Base-by-base conservation (phyloP, 2,113 vertebrate genomes). In the Seriola dumerili region DNA sequence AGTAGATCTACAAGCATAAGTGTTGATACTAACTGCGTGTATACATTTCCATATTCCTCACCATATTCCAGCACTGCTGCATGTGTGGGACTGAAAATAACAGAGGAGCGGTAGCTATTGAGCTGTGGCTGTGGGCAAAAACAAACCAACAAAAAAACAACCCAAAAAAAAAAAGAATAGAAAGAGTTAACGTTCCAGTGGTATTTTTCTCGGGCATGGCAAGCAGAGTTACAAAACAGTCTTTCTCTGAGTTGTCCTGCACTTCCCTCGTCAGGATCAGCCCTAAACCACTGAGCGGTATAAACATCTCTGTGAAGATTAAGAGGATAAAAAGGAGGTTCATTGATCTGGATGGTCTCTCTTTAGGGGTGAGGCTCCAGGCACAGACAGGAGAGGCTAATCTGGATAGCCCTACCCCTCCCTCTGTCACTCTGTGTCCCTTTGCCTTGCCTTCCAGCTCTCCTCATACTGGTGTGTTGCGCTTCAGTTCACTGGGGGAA, bases 401-500 rank as follows among this genome's bases (percentile, higher is more conserved):
- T 91, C 78, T 87, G 64, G 52, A 82, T 61, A 68, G 73, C 80
- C 80, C 85, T 77, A 77, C 65, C 29, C 69, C 76, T 77, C 78
- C 81, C 68, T 65, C 59, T 83, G 25, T 72, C 69, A 62, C 29
- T 61, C 46, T 85, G 42, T 59, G 64, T 64, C 72, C 34, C 42
- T 44, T 76, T 50, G 55, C n/a, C 44, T 71, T 9, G 3, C 58
- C 59, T 44, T 70, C 36, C 52, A 83, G 58, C 36, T 36, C 38
- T 68, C 64, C 72, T 94, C 86, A 95, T 81, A 92, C 80, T 12
- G 74, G 82, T 11, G 88, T 82, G 85, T 93, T 92, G n/a, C 67
- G 80, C 66, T 91, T 92, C 72, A 93, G 91, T 85, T 95, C 91
- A 82, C 93, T 95, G 48, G 91, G 77, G 25, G 92, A 94, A 36